Conservation (phyloP, 2,888 invertebrate genomes). For the Dryomyza anilis region DNA sequence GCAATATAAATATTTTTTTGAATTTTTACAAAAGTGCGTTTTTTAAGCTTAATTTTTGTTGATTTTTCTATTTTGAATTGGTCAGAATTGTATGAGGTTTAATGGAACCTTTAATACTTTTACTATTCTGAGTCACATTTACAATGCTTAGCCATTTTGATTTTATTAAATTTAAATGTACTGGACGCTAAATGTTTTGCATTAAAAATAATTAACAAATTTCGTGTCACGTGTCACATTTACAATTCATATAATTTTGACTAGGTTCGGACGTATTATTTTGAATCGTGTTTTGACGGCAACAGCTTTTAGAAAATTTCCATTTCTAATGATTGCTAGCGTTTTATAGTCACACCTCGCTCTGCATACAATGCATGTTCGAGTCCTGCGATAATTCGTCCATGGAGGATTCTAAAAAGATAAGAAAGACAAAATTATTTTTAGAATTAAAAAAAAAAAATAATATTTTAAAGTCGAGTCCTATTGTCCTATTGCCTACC, state of each 20-base stretch:
- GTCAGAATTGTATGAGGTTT: too few species aligned
- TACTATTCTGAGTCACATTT: background rate
- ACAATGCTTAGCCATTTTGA: background rate
- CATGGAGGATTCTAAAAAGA: conserved; percentile 76
- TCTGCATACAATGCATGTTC: conserved; percentile 84
- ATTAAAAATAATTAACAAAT: conserved; percentile 21
- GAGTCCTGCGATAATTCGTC: conserved; percentile 87
- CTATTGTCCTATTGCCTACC: background rate
- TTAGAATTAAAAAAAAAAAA: background rate
- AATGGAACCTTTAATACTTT: background rate
- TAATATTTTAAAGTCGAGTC: background rate
- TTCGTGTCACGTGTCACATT: background rate
- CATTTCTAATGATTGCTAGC: conserved; percentile 37
- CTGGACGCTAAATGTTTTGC: conserved; percentile 14
- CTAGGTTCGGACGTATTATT: conserved; percentile 60
- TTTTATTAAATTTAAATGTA: background rate
- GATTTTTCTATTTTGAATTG: too few species aligned
- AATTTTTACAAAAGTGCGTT: too few species aligned
- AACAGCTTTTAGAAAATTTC: too few species aligned
- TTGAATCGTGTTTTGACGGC: too few species aligned
- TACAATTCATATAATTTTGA: conserved; percentile 50
- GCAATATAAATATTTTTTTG: too few species aligned
- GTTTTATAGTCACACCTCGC: conserved; percentile 68
- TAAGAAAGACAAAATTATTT: too few species aligned
- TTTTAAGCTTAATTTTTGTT: background rate